Percentiles rank a stretch among this genome's conserved stretches.
These are phyloP conservation scores for Astropecten irregularis DNA, from an alignment of 53 echinoderm and acorn worm species.

Conservation along the genomic window DNA sequence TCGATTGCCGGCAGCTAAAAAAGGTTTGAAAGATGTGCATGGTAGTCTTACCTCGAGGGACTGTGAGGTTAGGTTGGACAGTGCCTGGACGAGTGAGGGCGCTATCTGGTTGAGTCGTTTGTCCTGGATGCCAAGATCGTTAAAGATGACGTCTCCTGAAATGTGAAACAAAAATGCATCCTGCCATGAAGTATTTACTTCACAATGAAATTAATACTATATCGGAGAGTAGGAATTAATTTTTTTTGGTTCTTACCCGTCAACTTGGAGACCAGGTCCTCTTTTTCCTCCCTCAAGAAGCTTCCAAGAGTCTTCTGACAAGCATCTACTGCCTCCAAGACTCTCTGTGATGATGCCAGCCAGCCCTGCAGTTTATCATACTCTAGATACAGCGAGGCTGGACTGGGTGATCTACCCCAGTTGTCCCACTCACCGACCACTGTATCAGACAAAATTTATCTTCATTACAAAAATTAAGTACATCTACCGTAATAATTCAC, in stretches of 20 bases:
- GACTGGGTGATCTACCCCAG: slow-evolving; percentile 46
- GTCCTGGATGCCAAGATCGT: slow-evolving; percentile 44
- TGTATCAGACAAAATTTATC: slow-evolving; percentile 11
- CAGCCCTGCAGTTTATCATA: slow-evolving; percentile 75
- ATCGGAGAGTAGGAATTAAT: background rate
- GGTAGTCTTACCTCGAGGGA: slow-evolving; percentile 38
- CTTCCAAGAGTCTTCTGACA: slow-evolving; percentile 64
- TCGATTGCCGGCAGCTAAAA: too few relatives aligned
- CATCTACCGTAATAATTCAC: background rate
- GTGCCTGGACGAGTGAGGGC: slow-evolving; percentile 36
- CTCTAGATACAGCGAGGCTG: slow-evolving; percentile 80
- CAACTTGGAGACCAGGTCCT: slow-evolving; percentile 69
- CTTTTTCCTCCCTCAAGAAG: slow-evolving; percentile 71
- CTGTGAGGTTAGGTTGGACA: slow-evolving; percentile 34
- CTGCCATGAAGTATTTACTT: background rate
- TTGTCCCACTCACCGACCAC: slow-evolving; percentile 65
- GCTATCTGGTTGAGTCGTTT: slow-evolving; percentile 37
- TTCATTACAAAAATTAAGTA: background rate
- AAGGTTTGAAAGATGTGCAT: too few relatives aligned
- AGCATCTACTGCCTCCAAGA: slow-evolving; percentile 67
- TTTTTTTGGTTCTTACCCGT: slow-evolving; percentile 69
- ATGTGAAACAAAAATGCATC: background rate
- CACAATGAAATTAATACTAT: background rate
- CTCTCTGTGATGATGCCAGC: slow-evolving; percentile 76
- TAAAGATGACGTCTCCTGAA: slow-evolving; percentile 63